Percentiles rank a stretch among this genome's conserved stretches.
Conservation (phyloP, 2,888 invertebrate species). For the Amaurobius ferox region DNA sequence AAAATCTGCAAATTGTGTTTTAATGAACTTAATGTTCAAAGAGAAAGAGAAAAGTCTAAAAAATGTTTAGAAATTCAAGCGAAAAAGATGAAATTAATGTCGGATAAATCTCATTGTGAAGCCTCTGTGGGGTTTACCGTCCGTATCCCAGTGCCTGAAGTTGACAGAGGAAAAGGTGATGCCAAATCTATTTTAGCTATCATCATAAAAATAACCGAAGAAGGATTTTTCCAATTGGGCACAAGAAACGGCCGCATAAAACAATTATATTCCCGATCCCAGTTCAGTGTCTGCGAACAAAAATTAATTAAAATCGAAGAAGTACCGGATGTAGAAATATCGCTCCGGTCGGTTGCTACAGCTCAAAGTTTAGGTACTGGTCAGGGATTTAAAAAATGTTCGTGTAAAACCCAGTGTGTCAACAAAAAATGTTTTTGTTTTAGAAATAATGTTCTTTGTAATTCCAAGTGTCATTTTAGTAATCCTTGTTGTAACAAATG, state of each 20-base stretch:
- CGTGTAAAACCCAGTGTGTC: conserved; percentile 60
- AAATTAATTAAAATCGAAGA: conserved; percentile 60
- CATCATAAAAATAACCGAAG: conserved; percentile 44
- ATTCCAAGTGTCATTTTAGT: no score
- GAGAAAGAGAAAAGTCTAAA: no score
- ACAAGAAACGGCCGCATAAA: no score
- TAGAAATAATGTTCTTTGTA: no score
- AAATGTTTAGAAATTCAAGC: no score
- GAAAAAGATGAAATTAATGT: no score
- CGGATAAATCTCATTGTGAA: no score
- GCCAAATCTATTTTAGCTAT: conserved; percentile 46
- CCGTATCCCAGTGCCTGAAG: conserved; percentile 44
- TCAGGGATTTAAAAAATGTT: conserved; percentile 59
- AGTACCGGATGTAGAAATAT: conserved; percentile 64
- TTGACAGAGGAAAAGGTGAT: conserved; percentile 46
- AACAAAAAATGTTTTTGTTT: conserved; percentile 52
- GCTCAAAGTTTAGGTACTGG: conserved; percentile 60
- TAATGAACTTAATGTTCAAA: no score
- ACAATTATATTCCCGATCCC: conserved; percentile 66
- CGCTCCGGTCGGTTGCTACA: conserved; percentile 59
- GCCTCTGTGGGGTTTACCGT: no score
- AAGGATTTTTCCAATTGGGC: no score
- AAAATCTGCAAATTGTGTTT: no score
- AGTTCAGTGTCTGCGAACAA: conserved; percentile 63
- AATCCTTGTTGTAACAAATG: no score